Base-by-base conservation (phyloP, 2,797 vertebrate genomes). In the Synaphobranchus kaupii region DNA sequence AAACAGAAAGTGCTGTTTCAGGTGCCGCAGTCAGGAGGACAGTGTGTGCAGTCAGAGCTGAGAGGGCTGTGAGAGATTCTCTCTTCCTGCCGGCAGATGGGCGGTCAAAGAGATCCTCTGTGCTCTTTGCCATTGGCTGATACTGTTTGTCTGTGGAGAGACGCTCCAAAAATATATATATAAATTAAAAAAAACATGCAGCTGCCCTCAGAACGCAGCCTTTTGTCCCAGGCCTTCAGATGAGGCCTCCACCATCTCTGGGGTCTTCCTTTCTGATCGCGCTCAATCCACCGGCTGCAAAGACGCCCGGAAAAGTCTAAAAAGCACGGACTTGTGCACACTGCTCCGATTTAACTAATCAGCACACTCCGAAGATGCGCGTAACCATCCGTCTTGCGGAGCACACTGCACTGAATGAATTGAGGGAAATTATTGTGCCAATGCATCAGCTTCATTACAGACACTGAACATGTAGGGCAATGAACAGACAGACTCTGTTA, bases 81-180 rank as follows among this genome's bases (percentile, higher is more conserved):
- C 47, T 50, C 78, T 81, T 81, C 78, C 78, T 25, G 44, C 47
- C 10, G 56, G 28, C 85, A 86, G 85, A 52, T 86, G 85, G 5
- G 31, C 25, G 25, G 34, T 80, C 68, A 86, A 80, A 86, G 85
- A 58, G 31, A 4, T 25, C 48, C 52, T 78, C 50, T 78, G 71
- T 86, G 48, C 12, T 31, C 66, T 52, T 3, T 4, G 20, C 50
- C 71, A 28, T 25, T 22, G 76, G 76, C 13, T 39, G 39, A 15
- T 48, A 20, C 17, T 10, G 78, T 81, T 9, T n/a, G 78, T 25
- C 78, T 47, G 47, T 4, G 78, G 22, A 81, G 22, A 81, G 78
- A 50, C 47, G 44, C 47, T 39, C 44, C 34, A 31, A 22, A 44
- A 78, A 78, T 6, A 44, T 6, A 50, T 7, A 50, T n/a, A 50